Conservation (phyloP, 2,113 vertebrate genomes). For the Peucedramus taeniatus region DNA sequence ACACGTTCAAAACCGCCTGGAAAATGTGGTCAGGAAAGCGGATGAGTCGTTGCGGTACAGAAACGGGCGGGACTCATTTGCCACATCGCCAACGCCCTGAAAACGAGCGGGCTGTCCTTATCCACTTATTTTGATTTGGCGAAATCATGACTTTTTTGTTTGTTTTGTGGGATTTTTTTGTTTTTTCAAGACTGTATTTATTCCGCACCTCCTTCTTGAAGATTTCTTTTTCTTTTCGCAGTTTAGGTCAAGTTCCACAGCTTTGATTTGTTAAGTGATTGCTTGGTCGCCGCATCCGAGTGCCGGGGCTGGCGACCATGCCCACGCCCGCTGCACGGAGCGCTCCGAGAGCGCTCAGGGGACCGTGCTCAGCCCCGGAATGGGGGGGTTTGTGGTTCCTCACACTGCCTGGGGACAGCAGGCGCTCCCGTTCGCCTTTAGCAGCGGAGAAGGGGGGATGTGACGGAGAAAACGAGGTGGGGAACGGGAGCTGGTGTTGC, state of each 20-base stretch:
- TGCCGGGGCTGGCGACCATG: too few species aligned
- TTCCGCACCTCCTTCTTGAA: background rate
- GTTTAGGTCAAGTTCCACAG: background rate
- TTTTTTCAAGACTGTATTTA: background rate
- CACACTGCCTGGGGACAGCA: background rate
- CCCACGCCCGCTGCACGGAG: background rate
- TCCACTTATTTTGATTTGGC: background rate
- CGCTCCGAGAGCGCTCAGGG: background rate
- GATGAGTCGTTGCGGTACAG: background rate
- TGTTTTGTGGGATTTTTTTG: too few species aligned
- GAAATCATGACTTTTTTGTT: background rate
- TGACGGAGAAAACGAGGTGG: too few species aligned
- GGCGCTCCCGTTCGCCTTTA: background rate
- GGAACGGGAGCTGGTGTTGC: background rate
- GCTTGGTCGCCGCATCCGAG: background rate
- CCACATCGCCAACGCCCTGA: background rate
- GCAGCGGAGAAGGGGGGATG: background rate
- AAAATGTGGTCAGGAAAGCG: background rate
- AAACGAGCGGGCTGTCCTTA: fast-evolving
- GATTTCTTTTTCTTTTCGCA: background rate
- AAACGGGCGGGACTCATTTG: background rate
- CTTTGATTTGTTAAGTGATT: background rate
- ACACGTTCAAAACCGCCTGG: background rate
- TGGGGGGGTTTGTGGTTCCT: too few species aligned
- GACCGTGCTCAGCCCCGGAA: background rate